Evolutionary conservation across 2,113 vertebrate genomes (phyloP), one percentile per base, ranked within the genome.

Genomic region (Zosterops borbonicus): DNA sequence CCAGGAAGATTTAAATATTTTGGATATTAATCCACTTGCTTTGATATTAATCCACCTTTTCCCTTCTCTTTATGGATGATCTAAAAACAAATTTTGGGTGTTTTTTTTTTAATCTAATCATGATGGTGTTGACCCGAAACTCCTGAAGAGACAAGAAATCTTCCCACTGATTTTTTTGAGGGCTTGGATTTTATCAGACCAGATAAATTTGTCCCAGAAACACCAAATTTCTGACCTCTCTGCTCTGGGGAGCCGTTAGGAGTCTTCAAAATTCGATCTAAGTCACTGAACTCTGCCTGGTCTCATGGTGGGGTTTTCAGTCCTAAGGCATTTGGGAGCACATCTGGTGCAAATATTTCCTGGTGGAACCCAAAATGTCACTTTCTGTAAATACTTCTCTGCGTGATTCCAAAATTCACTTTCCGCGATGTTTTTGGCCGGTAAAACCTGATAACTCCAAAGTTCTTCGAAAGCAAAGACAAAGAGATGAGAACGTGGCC

Each of bases 381-480:
- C 77, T 86, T 95, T 69, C 92, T 94, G 75, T 74, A 95, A 96
- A 95, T 93, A 87, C 82, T 93, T 77, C 68, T 63, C 46, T 68
- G 73, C 35, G 70, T 37, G 59, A 67, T 89, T 35, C 92, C 82
- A 86, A 92, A 95, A 80, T 88, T 83, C 55, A 5, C 59, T 89
- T 85, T 79, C 89, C 8, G 1, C 50, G 7, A n/a, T 0, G 3
- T 60, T 94, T 94, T 87, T 95, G 93, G 89, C 89, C 41, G 33
- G 67, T 22, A 87, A 79, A 84, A 65, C 28, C n/a, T 85, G 91
- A 77, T 92, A 94, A 92, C 70, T 92, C 74, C 6, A 41, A 89
- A 80, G 46, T 97, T 96, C 94, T 91, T 96, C 44, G 75, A 96
- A 95, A 97, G 95, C 96, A 91, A 91, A 94, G 89, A 95, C 87